These are phyloP conservation scores for Hippocampus abdominalis DNA, from an alignment of 2,113 vertebrate species.

Conservation along the genomic window DNA sequence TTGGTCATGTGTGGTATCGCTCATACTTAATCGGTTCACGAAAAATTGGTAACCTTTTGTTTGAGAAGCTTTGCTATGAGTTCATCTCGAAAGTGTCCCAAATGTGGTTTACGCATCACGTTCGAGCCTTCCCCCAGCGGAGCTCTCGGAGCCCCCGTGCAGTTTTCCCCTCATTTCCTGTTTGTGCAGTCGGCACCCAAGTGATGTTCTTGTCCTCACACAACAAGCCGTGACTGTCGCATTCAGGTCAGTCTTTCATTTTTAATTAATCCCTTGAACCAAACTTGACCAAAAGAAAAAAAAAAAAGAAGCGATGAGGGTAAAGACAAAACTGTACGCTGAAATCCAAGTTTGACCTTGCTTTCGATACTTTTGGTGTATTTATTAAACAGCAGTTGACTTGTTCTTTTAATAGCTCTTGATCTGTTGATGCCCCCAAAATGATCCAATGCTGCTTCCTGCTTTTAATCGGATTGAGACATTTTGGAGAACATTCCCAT, in stretches of 20 bases:
- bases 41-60: no score
- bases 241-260: conserved; percentile 1
- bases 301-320: no score
- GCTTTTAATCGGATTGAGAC: background rate
- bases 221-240: background rate
- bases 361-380: background rate
- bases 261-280: background rate
- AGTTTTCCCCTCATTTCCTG: background rate
- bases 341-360: background rate
- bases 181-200: background rate
- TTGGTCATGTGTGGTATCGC: no score
- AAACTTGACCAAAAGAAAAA: background rate
- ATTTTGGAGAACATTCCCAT: background rate
- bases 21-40: no score
- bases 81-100: no score
- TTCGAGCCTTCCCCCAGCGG: no score
- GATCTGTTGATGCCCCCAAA: background rate
- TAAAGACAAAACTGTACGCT: background rate
- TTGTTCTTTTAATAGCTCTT: background rate
- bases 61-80: no score
- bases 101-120: no score
- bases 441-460: background rate
- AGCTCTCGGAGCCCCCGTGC: no score
- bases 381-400: background rate
- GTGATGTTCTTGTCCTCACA: background rate